These are phyloP conservation scores for Oconnorella tubifera DNA, from an alignment of 2,888 invertebrate species.

Conservation along the genomic window DNA sequence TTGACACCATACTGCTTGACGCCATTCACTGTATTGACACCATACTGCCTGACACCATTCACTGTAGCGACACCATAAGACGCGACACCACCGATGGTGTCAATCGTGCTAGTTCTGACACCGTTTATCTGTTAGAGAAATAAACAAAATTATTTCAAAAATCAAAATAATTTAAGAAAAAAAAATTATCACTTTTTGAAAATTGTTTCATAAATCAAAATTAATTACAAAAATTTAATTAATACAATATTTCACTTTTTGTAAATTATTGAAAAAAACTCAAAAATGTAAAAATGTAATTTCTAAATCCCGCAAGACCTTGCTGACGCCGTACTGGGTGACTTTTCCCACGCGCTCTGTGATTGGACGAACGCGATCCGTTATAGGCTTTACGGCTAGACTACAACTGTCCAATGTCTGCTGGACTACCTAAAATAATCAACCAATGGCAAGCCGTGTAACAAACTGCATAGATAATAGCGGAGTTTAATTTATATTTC, in stretches of 20 bases:
- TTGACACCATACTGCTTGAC: conserved; percentile 26
- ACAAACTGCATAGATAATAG: no score
- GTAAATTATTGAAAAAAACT: background rate
- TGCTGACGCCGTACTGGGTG: conserved; percentile 2
- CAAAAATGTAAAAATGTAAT: no score
- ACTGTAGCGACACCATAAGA: conserved; percentile 19
- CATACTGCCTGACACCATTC: conserved; percentile 21
- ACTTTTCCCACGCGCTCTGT: conserved; percentile 5
- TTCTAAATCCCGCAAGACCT: no score
- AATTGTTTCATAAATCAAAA: no score
- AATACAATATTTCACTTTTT: background rate
- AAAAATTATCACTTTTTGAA: no score
- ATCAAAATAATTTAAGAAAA: no score
- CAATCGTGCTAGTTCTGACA: background rate
- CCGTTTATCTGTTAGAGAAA: background rate
- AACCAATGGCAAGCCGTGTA: no score
- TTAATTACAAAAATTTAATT: no score
- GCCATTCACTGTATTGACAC: conserved; percentile 16
- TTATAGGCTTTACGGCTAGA: conserved; percentile 7
- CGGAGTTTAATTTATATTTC: background rate
- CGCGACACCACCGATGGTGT: conserved; percentile 13
- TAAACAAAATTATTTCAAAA: no score
- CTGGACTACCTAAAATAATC: conserved; percentile 9
- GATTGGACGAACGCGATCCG: conserved; percentile 11
- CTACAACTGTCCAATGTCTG: conserved; percentile 4